These are phyloP conservation scores for Heptascelio sp. DNA, from an alignment of 2,888 invertebrate genomes.

Conservation along the genomic window DNA sequence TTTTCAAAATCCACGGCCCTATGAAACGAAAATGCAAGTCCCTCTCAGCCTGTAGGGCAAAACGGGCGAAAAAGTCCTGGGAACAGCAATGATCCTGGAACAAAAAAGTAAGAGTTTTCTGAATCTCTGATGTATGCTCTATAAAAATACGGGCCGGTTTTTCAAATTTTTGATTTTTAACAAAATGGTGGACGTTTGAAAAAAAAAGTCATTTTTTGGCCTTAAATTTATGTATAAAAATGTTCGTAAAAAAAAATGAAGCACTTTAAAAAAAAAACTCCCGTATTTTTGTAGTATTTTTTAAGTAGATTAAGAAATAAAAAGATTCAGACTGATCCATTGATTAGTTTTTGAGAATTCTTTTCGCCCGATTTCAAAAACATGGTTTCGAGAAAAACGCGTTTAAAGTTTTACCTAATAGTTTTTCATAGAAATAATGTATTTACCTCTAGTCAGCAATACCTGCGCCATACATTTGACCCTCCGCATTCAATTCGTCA, in stretches of 20 bases:
- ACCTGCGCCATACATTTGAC: conserved; percentile 25
- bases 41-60: conserved; percentile 18
- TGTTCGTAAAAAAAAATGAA: conserved; percentile 13
- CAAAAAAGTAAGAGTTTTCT: conserved; percentile 33
- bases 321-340: conserved; percentile 34
- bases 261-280: conserved; percentile 27
- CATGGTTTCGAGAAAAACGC: conserved; percentile 38
- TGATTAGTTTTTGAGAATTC: conserved; percentile 32
- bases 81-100: conserved; percentile 39
- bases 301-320: conserved; percentile 16
- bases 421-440: conserved; percentile 8
- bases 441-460: conserved; percentile 31
- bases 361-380: conserved; percentile 25
- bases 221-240: conserved; percentile 25
- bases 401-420: conserved; percentile 10
- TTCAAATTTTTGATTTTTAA: conserved; percentile 36
- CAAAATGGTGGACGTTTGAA: conserved; percentile 37
- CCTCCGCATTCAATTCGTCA: conserved; percentile 15
- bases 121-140: conserved; percentile 29
- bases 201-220: conserved; percentile 32
- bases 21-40: conserved; percentile 30
- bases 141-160: conserved; percentile 33
- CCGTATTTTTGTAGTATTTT: conserved; percentile 26
- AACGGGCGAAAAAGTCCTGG: conserved; percentile 23
- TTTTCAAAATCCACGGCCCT: conserved; percentile 1